A percentile compares a stretch with the other conserved stretches of the same genome.
phyloP scores from a whole-genome alignment of 2,113 vertebrate genomes.

The Anarrhichthys ocellatus region DNA sequence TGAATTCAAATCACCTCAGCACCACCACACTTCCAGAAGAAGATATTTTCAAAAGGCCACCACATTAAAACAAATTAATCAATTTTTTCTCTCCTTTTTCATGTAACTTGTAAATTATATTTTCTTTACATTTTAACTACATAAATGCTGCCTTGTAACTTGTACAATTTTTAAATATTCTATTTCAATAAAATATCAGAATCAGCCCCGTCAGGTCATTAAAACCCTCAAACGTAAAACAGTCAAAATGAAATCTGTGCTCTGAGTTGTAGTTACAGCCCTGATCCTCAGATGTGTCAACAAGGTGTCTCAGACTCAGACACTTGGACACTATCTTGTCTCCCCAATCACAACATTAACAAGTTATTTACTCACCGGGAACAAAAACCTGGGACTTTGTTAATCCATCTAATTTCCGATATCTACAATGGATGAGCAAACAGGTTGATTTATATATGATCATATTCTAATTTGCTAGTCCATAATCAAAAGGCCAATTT shows the following conservation, averaged over 20 bases:
- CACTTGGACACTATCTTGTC: neutral
- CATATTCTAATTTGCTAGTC: conserved; percentile 49
- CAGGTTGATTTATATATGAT: conserved; percentile 46
- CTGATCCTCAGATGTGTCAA: neutral
- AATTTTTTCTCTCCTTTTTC: too few species aligned
- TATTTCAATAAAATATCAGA: neutral
- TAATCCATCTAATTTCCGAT: neutral
- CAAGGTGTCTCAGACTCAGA: neutral
- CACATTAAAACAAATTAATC: too few species aligned
- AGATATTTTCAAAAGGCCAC: too few species aligned
- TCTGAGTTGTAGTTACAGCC: neutral
- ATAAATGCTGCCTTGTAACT: neutral
- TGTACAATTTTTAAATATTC: neutral
- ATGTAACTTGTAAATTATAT: neutral
- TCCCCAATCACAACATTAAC: neutral
- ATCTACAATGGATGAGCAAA: conserved; percentile 4
- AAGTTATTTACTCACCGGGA: conserved; percentile 25
- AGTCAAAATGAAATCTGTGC: neutral
- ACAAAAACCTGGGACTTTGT: conserved; percentile 21
- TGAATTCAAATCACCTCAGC: too few species aligned
- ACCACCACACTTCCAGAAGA: too few species aligned
- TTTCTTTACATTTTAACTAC: neutral
- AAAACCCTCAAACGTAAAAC: neutral
- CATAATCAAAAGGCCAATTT: conserved; percentile 38
- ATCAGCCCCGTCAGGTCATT: neutral